Percentiles rank a stretch among this genome's conserved stretches.
Conservation (phyloP, 2,888 invertebrate genomes). For the Drosophila mercatorum region DNA sequence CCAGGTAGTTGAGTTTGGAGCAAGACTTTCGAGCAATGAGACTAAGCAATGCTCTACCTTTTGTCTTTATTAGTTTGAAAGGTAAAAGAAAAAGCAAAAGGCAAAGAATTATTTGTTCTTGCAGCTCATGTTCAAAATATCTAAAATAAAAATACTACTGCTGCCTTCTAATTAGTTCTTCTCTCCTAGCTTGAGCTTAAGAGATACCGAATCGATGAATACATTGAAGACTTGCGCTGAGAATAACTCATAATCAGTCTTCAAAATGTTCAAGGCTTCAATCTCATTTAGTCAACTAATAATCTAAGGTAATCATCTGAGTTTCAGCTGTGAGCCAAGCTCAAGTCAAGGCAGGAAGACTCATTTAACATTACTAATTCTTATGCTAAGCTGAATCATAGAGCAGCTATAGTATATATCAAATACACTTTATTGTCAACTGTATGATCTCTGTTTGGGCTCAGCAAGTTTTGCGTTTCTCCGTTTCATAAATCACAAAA, state of each 20-base stretch:
- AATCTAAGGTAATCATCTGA: background rate
- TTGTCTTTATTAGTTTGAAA: too few relatives aligned
- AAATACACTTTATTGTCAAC: background rate
- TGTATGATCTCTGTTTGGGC: background rate
- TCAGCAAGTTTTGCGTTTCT: conserved; percentile 5
- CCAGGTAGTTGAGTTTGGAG: background rate
- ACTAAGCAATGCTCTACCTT: conserved; percentile 29
- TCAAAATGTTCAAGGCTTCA: background rate
- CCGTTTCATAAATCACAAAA: conserved; percentile 30
- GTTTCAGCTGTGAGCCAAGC: background rate
- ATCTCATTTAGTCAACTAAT: background rate
- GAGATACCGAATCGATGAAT: too few relatives aligned
- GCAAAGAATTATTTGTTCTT: too few relatives aligned
- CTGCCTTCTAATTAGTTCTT: too few relatives aligned
- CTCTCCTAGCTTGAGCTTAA: too few relatives aligned
- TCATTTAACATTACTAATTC: background rate
- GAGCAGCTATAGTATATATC: background rate
- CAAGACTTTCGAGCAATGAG: background rate
- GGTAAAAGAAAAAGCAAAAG: too few relatives aligned
- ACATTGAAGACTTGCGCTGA: too few relatives aligned
- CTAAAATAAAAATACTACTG: too few relatives aligned
- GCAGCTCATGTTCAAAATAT: too few relatives aligned
- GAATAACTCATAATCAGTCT: too few relatives aligned
- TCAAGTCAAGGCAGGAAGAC: too few relatives aligned
- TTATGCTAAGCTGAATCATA: background rate